These are phyloP conservation scores for Meteorus colon DNA, from an alignment of 2,888 invertebrate genomes.

Conservation along the genomic window DNA sequence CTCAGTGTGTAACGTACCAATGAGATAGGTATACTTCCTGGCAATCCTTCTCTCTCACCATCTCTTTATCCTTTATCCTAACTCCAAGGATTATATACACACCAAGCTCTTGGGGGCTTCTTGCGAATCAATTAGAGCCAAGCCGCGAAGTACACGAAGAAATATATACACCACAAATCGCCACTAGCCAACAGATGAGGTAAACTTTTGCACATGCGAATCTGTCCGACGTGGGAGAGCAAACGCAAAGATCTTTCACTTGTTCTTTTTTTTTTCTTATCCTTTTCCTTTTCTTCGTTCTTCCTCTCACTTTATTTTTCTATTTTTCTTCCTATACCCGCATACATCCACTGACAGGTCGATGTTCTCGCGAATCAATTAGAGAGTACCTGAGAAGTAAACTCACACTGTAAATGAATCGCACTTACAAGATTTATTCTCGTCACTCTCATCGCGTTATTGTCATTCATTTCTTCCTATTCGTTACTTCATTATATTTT, in stretches of 20 bases:
- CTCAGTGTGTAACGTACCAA: background rate
- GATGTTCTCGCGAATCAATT: slow-evolving; percentile 45
- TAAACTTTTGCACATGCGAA: slow-evolving; percentile 11
- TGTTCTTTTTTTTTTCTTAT: background rate
- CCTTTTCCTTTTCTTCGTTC: background rate
- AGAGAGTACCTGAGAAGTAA: slow-evolving; percentile 42
- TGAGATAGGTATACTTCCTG: background rate
- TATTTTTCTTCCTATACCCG: background rate
- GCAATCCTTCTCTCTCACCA: background rate
- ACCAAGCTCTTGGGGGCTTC: slow-evolving; percentile 13
- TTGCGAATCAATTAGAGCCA: slow-evolving; percentile 46
- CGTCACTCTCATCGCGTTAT: slow-evolving; percentile 21
- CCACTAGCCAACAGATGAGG: slow-evolving; percentile 4
- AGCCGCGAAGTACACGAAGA: slow-evolving; percentile 38
- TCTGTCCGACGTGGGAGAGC: slow-evolving; percentile 6
- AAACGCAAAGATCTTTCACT: too few species aligned
- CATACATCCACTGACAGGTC: slow-evolving; percentile 22
- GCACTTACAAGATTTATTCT: slow-evolving; percentile 39
- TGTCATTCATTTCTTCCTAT: slow-evolving; percentile 10
- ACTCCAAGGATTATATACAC: background rate
- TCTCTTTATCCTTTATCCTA: background rate
- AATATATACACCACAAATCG: slow-evolving; percentile 12
- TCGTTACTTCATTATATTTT: background rate
- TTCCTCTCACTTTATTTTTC: background rate
- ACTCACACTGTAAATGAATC: slow-evolving; percentile 32